phyloP scores from a whole-genome alignment of 2,797 vertebrate genomes.

The Squalus acanthias region DNA sequence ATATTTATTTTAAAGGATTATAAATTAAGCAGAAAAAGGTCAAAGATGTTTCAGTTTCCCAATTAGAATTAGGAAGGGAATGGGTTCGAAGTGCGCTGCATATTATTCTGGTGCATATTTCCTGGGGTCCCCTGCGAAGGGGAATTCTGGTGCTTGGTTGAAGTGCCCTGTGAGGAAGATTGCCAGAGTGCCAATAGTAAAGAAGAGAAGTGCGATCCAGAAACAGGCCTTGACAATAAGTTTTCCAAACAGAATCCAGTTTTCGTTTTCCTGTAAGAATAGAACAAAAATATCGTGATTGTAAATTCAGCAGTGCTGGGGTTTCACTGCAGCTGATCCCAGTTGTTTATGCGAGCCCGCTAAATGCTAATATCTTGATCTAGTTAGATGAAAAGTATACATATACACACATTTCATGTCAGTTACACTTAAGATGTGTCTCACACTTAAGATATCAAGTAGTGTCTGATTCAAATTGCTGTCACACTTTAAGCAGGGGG shows the following conservation, averaged over 20 bases:
- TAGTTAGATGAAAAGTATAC: not conserved
- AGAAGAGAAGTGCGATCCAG: slow-evolving; percentile 75
- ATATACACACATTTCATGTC: not conserved
- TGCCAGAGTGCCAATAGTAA: slow-evolving; percentile 69
- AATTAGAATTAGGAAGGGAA: not conserved
- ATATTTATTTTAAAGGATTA: not conserved
- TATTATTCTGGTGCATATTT: slow-evolving; percentile 47
- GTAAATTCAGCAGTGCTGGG: not conserved
- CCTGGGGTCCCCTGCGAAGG: slow-evolving; percentile 65
- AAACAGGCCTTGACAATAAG: slow-evolving; percentile 84
- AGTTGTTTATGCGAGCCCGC: no score
- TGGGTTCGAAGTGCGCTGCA: not conserved
- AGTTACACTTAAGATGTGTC: no score
- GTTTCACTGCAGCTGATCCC: not conserved
- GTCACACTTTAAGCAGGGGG: no score
- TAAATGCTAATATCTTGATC: not conserved
- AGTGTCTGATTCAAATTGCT: not conserved
- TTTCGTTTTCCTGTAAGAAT: slow-evolving; percentile 70
- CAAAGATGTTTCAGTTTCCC: not conserved
- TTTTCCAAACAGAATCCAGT: slow-evolving; percentile 81
- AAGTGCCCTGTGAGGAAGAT: slow-evolving; percentile 81
- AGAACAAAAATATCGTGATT: not conserved
- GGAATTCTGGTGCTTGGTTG: slow-evolving; percentile 68
- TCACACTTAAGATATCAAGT: not conserved
- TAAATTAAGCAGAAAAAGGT: not conserved